Base-by-base conservation (phyloP, 2,113 vertebrate species). In the Eptesicus fuscus region DNA sequence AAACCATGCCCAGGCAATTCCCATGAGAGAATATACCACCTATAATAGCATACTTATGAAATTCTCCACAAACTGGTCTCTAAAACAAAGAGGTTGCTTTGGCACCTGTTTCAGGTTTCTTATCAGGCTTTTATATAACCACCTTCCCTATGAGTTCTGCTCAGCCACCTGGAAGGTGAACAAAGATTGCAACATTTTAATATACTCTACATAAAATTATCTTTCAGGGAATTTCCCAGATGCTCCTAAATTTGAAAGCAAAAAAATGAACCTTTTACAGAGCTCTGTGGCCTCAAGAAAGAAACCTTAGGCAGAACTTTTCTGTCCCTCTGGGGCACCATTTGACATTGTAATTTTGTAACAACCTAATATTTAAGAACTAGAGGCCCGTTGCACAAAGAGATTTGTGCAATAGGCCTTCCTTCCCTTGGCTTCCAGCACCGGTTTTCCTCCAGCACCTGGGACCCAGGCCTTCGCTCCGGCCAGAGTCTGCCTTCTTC, bases 191-290 rank as follows among this genome's bases (percentile, higher is more conserved):
- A 80, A 87, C 73, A 93, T 96, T 95, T 97, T 90, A 95, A 95
- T 95, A 85, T 71, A 88, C 28, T 90, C 40, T 94, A 89, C 90
- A 95, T 92, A 93, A 96, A 97, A 96, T 95, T 90, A 92, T 67
- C 44, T 90, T 92, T 95, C 35, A 77, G 44, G 76, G 77, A 87
- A 96, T 91, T 93, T 94, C 44, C 32, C 56, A 92, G 67, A 88
- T 90, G 69, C 23, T 96, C 25, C 71, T 93, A 96, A 95, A 96
- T 92, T 95, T 95, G 65, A 95, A 95, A 96, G n/a, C 59, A 96
- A 93, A 59, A 96, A 93, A 59, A 94, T 77, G 16, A 94, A 83
- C 65, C n/a, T 93, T 92, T 78, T 59, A 63, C 56, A 95, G 49
- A 90, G 9, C 73, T 95, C 67, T 85, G n/a, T 88, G 84, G 12